Evolutionary conservation across 2,888 invertebrate genomes (phyloP).

Genomic region (Eupsilia transversa): DNA sequence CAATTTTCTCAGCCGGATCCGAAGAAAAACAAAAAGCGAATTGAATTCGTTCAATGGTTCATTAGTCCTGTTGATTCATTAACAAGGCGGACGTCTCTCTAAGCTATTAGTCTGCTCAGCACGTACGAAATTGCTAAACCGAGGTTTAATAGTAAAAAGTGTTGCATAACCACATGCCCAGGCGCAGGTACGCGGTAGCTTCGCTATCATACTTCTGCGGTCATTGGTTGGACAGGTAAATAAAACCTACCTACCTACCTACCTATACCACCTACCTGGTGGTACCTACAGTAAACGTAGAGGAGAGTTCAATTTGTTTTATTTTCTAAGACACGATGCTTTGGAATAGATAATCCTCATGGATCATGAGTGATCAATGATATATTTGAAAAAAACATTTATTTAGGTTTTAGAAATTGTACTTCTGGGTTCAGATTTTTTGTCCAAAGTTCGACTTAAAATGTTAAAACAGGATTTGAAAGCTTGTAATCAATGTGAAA

Average conservation of each 20-base stretch:
- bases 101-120: conserved; percentile 63
- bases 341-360: not conserved
- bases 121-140: conserved; percentile 65
- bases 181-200: conserved; percentile 41
- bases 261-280: too few species aligned
- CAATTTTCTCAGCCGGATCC: conserved; percentile 35
- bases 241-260: too few species aligned
- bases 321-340: not conserved
- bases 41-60: conserved; percentile 67
- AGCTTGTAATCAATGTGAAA: conserved; percentile 27
- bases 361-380: too few species aligned
- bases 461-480: conserved; percentile 45
- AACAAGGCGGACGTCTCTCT: conserved; percentile 48
- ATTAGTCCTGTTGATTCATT: conserved; percentile 63
- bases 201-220: conserved; percentile 48
- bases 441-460: not conserved
- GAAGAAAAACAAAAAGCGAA: conserved; percentile 47
- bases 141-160: conserved; percentile 64
- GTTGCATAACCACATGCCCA: conserved; percentile 63
- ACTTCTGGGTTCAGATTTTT: not conserved
- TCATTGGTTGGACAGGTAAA: conserved; percentile 47
- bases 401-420: not conserved
- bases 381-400: too few species aligned
- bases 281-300: not conserved
- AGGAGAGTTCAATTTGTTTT: not conserved